These are phyloP conservation scores for Rhabdornis inornatus DNA, from an alignment of 2,113 vertebrate genomes.

Conservation along the genomic window DNA sequence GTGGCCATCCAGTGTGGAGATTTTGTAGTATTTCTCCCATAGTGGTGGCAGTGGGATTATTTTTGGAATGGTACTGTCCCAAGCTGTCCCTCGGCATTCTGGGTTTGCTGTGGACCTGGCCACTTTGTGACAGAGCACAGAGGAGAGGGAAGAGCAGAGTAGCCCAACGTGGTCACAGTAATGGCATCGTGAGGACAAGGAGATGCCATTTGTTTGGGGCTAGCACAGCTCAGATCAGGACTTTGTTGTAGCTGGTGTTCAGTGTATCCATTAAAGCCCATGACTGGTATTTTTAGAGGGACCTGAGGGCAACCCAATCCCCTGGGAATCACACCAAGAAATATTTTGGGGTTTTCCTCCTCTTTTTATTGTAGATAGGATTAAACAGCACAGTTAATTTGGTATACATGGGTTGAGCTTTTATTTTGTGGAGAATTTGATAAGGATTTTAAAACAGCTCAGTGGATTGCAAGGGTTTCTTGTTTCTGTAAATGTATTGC, in stretches of 20 bases:
- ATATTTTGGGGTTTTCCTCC: background rate
- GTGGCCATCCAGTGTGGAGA: background rate
- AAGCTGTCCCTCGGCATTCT: background rate
- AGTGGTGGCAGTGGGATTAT: background rate
- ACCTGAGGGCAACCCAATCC: background rate
- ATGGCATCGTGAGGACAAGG: background rate
- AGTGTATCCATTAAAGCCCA: background rate
- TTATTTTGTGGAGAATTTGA: background rate
- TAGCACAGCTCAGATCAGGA: background rate
- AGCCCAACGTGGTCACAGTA: fast-evolving
- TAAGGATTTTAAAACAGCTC: background rate
- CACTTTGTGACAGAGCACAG: background rate
- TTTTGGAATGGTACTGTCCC: background rate
- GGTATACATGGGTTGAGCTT: background rate
- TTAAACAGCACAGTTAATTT: background rate
- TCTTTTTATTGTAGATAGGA: background rate
- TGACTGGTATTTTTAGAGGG: background rate
- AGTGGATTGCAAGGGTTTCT: background rate
- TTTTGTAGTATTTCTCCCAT: background rate
- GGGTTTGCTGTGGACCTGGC: background rate
- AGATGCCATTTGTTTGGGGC: background rate
- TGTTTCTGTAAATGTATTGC: background rate
- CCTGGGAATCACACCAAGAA: background rate
- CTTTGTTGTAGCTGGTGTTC: background rate
- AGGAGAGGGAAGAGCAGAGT: background rate